Conservation (phyloP, 2,888 invertebrate species). For the Heteropelma amictum region DNA sequence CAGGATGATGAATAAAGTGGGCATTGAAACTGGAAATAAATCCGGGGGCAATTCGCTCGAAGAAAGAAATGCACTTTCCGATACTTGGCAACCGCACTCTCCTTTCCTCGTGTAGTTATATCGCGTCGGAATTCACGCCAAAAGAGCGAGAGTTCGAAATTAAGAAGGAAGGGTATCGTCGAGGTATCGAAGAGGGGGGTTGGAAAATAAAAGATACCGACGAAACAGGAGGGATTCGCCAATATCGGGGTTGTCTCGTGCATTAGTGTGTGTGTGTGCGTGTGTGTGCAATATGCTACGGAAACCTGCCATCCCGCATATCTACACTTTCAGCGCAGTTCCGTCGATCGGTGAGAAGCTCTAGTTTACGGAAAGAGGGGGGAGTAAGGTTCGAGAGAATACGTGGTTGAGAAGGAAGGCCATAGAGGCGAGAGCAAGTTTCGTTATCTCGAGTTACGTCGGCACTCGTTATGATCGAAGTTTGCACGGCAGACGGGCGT, state of each 20-base stretch:
- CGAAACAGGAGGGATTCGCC: conserved; percentile 16
- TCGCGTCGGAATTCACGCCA: neutral
- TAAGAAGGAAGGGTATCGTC: conserved; percentile 5
- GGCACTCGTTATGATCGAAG: conserved; percentile 69
- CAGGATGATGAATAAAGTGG: neutral
- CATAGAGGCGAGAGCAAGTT: conserved; percentile 54
- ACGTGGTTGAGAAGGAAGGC: conserved; percentile 23
- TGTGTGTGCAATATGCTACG: neutral
- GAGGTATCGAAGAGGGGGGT: neutral
- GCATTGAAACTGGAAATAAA: conserved; percentile 13
- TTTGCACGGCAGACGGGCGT: conserved; percentile 53
- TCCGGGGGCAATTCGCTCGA: conserved; percentile 1
- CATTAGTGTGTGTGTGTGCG: neutral
- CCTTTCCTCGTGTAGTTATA: conserved; percentile 11
- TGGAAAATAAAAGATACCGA: neutral
- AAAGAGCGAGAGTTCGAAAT: conserved; percentile 18
- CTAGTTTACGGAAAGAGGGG: neutral
- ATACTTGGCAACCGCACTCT: conserved; percentile 31
- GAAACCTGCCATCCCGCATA: conserved; percentile 5
- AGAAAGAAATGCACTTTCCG: conserved; percentile 9
- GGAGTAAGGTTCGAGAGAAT: conserved; percentile 10
- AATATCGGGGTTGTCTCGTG: conserved; percentile 21
- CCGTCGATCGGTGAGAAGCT: conserved; percentile 25
- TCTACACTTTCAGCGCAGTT: conserved; percentile 10
- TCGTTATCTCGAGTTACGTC: conserved; percentile 70